Evolutionary conservation across 2,888 invertebrate genomes (phyloP), one percentile per base, ranked within the genome.

Genomic region (Eristalis pertinax): DNA sequence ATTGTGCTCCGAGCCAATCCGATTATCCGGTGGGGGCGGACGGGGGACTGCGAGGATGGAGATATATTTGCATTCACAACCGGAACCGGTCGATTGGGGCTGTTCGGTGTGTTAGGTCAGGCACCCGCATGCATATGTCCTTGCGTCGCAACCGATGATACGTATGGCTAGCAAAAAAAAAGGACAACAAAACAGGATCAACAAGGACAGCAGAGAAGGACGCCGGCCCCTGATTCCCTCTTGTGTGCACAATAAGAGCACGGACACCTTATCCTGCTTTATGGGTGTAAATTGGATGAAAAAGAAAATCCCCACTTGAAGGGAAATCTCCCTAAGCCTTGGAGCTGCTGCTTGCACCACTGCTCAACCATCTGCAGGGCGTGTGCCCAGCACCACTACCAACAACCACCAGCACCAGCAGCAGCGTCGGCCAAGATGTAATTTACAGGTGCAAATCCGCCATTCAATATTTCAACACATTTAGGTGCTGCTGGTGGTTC

Each of bases 231-330:
- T 81, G 63, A 76, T 72, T 72, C 73, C 72, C 76, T 72, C 73
- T 77, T 77, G 58, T 85, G 58, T 74, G 43, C 56, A 78, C 41
- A 56, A 72, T 82, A 82, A 78, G 58, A 74, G 78, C 73, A 65
- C 41, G 73, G 70, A 84, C 41, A 82, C 73, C 86, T 86, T 77
- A 86, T 86, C 88, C 86, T 83, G 83, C 69, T 88, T 86, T 80
- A 84, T 80, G 75, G 83, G 79, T 83, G 88, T 86, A 86, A 86
- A 86, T 88, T 88, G 83, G 86, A 83, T 88, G 76, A 86, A 83
- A 50, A 50, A 76, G 85, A 75, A 86, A 79, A 88, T 85, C 82
- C 85, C 76, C 76, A 69, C 88, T 83, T 82, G 85, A 88, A 86
- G 83, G 82, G 79, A 88, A 85, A 85, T 88, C 72, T 78, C 81